Conservation (phyloP, 2,888 invertebrate genomes). For the Rhagium mordax region DNA sequence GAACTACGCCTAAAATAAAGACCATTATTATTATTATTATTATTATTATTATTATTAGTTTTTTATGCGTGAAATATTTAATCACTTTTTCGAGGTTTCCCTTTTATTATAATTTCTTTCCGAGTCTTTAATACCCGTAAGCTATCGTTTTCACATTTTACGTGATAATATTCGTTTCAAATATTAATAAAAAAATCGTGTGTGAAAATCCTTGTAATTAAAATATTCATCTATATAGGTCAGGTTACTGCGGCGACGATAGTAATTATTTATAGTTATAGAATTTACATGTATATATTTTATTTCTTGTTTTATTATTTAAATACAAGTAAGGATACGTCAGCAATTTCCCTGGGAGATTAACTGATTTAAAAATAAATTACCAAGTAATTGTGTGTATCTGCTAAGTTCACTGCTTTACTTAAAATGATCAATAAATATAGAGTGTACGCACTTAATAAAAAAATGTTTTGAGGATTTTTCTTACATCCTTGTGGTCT, state of each 20-base stretch:
- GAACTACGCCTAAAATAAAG: too few species aligned
- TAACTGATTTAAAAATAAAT: neutral
- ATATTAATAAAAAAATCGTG: neutral
- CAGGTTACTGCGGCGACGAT: neutral
- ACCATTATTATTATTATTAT: too few species aligned
- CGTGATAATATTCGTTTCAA: neutral
- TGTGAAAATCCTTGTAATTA: neutral
- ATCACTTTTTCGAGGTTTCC: neutral
- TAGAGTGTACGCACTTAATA: too few species aligned
- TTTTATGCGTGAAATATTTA: neutral
- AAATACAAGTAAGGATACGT: neutral
- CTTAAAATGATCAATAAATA: too few species aligned
- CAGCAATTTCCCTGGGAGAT: neutral
- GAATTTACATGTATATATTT: neutral
- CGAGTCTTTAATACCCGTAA: neutral
- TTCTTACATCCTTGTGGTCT: too few species aligned
- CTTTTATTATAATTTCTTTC: neutral
- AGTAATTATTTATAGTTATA: neutral
- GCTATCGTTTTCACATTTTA: neutral
- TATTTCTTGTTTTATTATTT: neutral
- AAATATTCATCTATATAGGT: neutral
- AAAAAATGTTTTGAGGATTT: too few species aligned
- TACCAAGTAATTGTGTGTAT: too few species aligned
- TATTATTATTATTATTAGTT: too few species aligned
- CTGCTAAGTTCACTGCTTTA: too few species aligned